These are phyloP conservation scores for Oncorhynchus nerka DNA, from an alignment of 2,113 vertebrate species.

Conservation along the genomic window DNA sequence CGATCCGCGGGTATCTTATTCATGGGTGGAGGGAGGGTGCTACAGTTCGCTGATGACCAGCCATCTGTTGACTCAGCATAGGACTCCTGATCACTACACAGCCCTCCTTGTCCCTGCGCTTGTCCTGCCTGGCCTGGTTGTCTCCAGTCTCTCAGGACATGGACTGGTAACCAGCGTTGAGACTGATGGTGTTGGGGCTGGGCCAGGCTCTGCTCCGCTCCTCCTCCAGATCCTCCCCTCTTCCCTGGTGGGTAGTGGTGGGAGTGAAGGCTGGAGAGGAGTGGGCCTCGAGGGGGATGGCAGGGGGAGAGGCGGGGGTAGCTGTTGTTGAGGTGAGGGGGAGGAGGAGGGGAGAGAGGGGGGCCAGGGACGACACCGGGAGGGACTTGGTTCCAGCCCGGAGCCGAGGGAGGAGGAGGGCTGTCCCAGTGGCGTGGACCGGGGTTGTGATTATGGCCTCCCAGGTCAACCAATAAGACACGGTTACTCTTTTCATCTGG, in stretches of 20 bases:
- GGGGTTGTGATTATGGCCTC: constrained; percentile 75
- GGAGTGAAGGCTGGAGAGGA: constrained; percentile 70
- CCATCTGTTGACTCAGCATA: constrained; percentile 96
- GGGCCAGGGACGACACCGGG: constrained; percentile 33
- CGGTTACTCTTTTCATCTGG: constrained; percentile 90
- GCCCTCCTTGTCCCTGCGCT: constrained; percentile 40
- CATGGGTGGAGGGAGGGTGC: constrained; percentile 96
- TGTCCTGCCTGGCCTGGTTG: constrained; percentile 71
- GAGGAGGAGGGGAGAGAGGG: constrained; percentile 54
- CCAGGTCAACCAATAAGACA: constrained; percentile 90
- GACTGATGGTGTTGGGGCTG: constrained; percentile 37
- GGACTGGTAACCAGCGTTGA: constrained; percentile 90
- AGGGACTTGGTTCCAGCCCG: constrained; percentile 73
- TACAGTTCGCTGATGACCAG: constrained; percentile 95
- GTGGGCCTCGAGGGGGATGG: constrained; percentile 68
- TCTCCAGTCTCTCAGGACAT: constrained; percentile 88
- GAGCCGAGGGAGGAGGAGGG: constrained; percentile 59
- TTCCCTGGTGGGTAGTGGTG: constrained; percentile 74
- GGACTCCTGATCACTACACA: constrained; percentile 92
- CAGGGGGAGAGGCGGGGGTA: constrained; percentile 85
- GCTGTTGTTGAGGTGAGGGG: constrained; percentile 74
- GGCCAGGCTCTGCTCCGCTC: constrained; percentile 11
- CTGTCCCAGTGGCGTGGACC: constrained; percentile 79
- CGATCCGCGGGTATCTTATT: constrained; percentile 96
- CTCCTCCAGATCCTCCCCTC: constrained; percentile 62